phyloP scores from a whole-genome alignment of 2,797 vertebrate genomes.

The Enteromius thamalakanensis region DNA sequence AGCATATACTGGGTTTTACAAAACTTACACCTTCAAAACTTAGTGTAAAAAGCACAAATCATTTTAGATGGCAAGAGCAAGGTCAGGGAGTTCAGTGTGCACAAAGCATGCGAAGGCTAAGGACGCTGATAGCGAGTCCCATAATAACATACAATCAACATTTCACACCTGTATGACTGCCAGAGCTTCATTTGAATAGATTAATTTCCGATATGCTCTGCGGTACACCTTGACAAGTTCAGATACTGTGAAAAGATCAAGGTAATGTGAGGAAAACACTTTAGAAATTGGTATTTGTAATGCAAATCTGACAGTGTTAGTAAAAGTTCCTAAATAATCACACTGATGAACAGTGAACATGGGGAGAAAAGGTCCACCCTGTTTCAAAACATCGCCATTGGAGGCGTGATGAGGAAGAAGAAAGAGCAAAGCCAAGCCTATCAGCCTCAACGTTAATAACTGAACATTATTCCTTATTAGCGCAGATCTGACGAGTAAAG shows the following conservation, averaged over 20 bases:
- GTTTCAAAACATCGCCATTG: conserved; percentile 64
- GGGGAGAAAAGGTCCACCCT: conserved; percentile 54
- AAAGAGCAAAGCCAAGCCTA: conserved; percentile 65
- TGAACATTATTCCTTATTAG: conserved; percentile 78
- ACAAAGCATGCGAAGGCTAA: background rate
- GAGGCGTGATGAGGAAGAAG: conserved; percentile 61
- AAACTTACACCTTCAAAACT: background rate
- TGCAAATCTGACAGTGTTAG: conserved; percentile 51
- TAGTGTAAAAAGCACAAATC: background rate
- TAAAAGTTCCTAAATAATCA: conserved; percentile 55
- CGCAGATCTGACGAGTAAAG: conserved; percentile 61
- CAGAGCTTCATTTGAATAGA: conserved; percentile 5
- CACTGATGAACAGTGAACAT: conserved; percentile 53
- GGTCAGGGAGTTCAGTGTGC: background rate
- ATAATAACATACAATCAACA: conserved; percentile 4
- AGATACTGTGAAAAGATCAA: conserved; percentile 32
- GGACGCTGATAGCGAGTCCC: background rate
- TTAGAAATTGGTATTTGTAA: conserved; percentile 56
- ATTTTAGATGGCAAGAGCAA: background rate
- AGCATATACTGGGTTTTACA: background rate
- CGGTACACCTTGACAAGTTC: conserved; percentile 1
- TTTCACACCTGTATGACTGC: background rate
- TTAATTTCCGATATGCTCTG: conserved; percentile 1
- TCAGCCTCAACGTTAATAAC: conserved; percentile 75
- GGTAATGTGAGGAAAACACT: conserved; percentile 36